Evolutionary conservation across 37 sponge, comb jelly and placozoan genomes (phyloP), one percentile per base, ranked within the genome.

Genomic region (Geodia barretti): DNA sequence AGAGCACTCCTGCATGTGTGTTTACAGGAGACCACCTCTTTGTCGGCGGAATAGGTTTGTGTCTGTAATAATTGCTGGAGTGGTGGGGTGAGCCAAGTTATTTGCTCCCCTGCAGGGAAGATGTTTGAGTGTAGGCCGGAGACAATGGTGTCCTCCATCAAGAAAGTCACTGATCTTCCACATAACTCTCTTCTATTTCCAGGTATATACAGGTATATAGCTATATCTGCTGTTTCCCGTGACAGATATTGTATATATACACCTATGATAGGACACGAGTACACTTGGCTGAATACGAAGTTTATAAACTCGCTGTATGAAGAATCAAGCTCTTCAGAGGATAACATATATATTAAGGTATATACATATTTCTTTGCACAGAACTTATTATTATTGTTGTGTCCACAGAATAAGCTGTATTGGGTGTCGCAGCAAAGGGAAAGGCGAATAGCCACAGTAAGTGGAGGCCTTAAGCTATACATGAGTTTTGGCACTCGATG

Each of bases 11-110:
- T 64, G 84, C 84, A 0, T 92, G 88, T 68, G 24, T 87, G 66
- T 92, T 92, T 68, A 84, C 76, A 66, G 92, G 92, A 26, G 92
- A 92, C 70, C 92, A 84, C 41, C 62, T 92, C 33, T 92, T 92
- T 75, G 63, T 92, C 20, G 87, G 88, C 32, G 92, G 92, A 11
- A 72, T 64, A 75, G 92, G 92, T 92, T 39, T 68, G 87, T 59
- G 4, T 20, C 20, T 58, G 19, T 11, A 20, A 20, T 20, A 58
- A 11, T 19, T 20, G 19, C 17, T 19, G 11, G 19, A 19, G 17
- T 58, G 19, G 60, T 58, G n/a, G 62, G 21, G 64, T 77, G 39
- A 62, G n/a, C 7, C 41, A 24, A 42, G 58, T 41, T 54, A 75
- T 23, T 25, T 47, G 26, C 67, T 65, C 67, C 17, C 26, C 7